Percentiles rank a stretch among this genome's conserved stretches.
Conservation (phyloP, 1,140 invertebrate genomes). For the Eulimnadia texana region DNA sequence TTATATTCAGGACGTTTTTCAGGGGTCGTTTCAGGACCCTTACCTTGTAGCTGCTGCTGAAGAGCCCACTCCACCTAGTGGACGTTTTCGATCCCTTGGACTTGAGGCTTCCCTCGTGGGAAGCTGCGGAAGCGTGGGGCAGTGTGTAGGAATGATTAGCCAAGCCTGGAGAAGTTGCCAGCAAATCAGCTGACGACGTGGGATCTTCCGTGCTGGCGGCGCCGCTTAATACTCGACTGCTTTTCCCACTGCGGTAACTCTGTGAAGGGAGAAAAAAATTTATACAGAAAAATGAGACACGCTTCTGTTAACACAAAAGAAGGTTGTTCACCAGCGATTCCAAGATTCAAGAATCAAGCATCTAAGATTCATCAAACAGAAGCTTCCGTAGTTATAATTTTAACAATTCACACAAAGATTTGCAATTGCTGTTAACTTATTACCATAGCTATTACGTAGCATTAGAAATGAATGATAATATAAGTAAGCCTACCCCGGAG, state of each 20-base stretch:
- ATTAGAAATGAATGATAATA: neutral
- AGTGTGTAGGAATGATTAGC: neutral
- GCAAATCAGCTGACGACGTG: conserved; percentile 23
- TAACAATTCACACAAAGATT: too few species aligned
- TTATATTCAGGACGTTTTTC: too few species aligned
- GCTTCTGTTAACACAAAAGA: too few species aligned
- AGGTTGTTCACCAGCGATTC: too few species aligned
- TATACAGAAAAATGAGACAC: too few species aligned
- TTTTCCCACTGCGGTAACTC: conserved; percentile 35
- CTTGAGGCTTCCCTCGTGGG: conserved; percentile 29
- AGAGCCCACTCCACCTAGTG: conserved; percentile 44
- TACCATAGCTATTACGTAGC: too few species aligned
- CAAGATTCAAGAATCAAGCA: too few species aligned
- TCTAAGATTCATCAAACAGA: too few species aligned
- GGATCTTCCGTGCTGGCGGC: conserved; percentile 41
- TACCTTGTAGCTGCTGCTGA: conserved; percentile 41
- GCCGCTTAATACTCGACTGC: conserved; percentile 41
- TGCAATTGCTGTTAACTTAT: too few species aligned
- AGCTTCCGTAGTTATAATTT: too few species aligned
- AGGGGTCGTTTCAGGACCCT: too few species aligned
- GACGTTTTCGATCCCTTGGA: conserved; percentile 38
- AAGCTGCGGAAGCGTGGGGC: conserved; percentile 14
- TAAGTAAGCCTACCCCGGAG: conserved; percentile 30
- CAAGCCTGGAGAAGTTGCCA: conserved; percentile 26
- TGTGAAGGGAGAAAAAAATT: conserved; percentile 22